Evolutionary conservation across 2,113 vertebrate genomes (phyloP), one percentile per base, ranked within the genome.

Genomic region (Cacatua alba): DNA sequence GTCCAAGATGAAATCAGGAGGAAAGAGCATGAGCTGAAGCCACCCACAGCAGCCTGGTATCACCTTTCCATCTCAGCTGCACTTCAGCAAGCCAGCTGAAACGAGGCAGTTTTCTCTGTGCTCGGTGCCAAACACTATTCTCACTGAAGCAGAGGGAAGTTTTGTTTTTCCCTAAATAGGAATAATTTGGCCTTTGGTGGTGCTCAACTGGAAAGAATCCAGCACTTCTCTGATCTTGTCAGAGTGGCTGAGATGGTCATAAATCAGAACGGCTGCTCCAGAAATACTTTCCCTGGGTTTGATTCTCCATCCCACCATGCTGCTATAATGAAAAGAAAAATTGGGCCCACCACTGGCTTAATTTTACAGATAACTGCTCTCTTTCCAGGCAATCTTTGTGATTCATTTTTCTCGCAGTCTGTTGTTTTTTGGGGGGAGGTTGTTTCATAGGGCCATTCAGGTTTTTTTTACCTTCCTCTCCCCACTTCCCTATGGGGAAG

Each of bases 151-250:
- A 94, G 83, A 94, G 92, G 86, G 74, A 96, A 96, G 86, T 96
- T 96, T 94, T 96, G 91, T 95, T 96, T 96, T 97, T 96, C 92
- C 94, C 95, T 97, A 96, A 97, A 97, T 96, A 94, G 96, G 92
- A 96, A 96, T 91, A 83, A 95, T 96, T 87, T 94, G 96, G 90
- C 88, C 86, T 92, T 94, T 85, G 67, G 92, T 95, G 91, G 70
- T 87, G 91, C 91, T 95, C 70, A 52, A n/a, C 67, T 92, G 96
- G 95, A 96, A 94, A 89, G 83, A 92, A 92, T 94, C 92, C 97
- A 97, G 75, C 62, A 86, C 77, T 91, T 81, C 88, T 95, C 90
- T 95, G 90, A 94, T 95, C 94, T 91, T 92, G 86, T 96, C 82
- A 78, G 88, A 86, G 63, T 71, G 63, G 59, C 59, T 94, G 84